phyloP scores from a whole-genome alignment of 2,113 vertebrate species.

The Pithys albifrons region DNA sequence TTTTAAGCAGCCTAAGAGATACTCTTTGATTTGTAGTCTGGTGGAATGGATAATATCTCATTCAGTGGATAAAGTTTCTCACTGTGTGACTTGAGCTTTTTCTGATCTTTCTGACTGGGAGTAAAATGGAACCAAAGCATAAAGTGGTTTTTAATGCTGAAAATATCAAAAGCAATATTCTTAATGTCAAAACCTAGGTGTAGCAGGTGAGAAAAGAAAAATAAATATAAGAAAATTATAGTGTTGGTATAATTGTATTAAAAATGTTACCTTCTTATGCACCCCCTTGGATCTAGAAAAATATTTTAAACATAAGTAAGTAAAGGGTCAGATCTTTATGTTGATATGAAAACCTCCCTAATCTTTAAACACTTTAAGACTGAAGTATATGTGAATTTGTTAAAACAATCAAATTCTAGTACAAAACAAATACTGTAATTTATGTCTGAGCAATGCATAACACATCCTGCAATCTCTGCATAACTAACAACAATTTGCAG shows the following conservation, averaged over 20 bases:
- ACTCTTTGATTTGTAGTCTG: constrained; percentile 97
- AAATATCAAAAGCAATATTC: constrained; percentile 83
- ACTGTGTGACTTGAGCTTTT: constrained; percentile 84
- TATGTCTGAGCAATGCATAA: not conserved
- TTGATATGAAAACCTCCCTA: not conserved
- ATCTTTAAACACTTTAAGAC: not conserved
- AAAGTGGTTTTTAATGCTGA: constrained; percentile 79
- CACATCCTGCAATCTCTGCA: not conserved
- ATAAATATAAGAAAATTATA: constrained; percentile 71
- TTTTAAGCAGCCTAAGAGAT: constrained; percentile 99
- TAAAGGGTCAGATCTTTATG: not conserved
- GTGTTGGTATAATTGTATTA: constrained; percentile 56
- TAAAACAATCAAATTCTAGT: not conserved
- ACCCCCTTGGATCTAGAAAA: not conserved
- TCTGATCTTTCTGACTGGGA: constrained; percentile 86
- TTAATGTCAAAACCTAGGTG: constrained; percentile 75
- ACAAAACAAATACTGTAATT: not conserved
- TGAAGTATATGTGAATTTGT: not conserved
- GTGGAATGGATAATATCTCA: constrained; percentile 97
- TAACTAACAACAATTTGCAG: not conserved
- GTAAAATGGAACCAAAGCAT: constrained; percentile 83
- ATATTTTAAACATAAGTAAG: not conserved
- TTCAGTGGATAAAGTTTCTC: constrained; percentile 96
- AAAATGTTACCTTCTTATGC: not conserved
- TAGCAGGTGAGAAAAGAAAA: constrained; percentile 74